phyloP scores from a whole-genome alignment of 2,113 vertebrate genomes.

The Aphyosemion australe region DNA sequence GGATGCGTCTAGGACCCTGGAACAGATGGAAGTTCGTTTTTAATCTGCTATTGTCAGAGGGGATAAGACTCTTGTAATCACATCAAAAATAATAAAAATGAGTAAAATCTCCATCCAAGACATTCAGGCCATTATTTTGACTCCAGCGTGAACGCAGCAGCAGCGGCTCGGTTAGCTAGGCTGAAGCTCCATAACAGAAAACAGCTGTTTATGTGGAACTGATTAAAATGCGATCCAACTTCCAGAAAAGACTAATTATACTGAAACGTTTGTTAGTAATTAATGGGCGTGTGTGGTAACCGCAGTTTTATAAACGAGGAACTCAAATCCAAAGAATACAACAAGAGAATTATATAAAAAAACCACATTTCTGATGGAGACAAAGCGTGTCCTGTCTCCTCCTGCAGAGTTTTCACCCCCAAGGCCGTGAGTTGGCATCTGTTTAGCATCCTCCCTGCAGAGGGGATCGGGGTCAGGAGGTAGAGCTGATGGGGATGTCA shows the following conservation, averaged over 20 bases:
- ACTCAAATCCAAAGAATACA: not conserved
- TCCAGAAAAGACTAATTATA: too few species aligned
- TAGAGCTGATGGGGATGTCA: not conserved
- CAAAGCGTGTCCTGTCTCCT: not conserved
- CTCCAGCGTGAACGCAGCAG: too few species aligned
- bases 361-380: not conserved
- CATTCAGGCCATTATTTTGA: not conserved
- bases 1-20: too few species aligned
- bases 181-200: not conserved
- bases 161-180: not conserved
- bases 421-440: not conserved
- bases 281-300: not conserved
- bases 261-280: too few species aligned
- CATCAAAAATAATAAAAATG: too few species aligned
- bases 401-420: not conserved
- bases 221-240: too few species aligned
- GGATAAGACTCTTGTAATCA: too few species aligned
- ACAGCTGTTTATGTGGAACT: not conserved
- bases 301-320: not conserved
- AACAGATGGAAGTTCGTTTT: too few species aligned
- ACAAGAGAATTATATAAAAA: not conserved
- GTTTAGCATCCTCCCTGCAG: not conserved
- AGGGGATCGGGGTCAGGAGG: not conserved
- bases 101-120: too few species aligned
- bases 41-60: too few species aligned